Base-by-base conservation (phyloP, 1,140 invertebrate species). In the Atta texana region DNA sequence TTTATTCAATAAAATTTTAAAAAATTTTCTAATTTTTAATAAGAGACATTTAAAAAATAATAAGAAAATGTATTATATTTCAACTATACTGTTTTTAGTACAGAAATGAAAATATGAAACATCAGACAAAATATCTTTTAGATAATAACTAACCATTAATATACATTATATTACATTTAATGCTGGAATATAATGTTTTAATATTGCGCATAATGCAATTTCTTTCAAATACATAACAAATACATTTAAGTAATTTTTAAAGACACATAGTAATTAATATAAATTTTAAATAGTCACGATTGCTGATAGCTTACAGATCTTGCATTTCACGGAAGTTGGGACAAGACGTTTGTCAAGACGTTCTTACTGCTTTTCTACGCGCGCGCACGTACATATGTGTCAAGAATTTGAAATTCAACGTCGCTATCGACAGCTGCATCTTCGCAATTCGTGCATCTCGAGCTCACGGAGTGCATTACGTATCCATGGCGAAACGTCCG, bases 351-450 rank as follows among this genome's bases (percentile, higher is more conserved):
- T 81, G 75, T 88, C 84, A 72, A 55, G 51, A 51, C 57, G 87
- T 88, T 68, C 44, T 10, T 63, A 34, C 34, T 64, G 28, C 39
- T 49, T 12, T 34, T 85, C 10, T 39, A 7, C 34, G 21, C n/a
- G 55, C 63, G 51, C 31, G 63, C 49, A 59, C n/a, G 16, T 5
- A 31, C 44, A 18, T 51, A 59, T 28, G 53, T 78, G 88, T 55
- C 63, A 31, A 6, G 51, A 88, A 88, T 74, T 24, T 44, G 44
- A 72, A 84, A 84, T 74, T 69, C 69, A 18, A 72, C 64, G 51
- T 49, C 59, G 59, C 28, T 85, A 88, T 89, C 71, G 89, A 80
- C 89, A 81, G 59, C 53, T 21, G 59, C 44, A 76, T 82, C 80
- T 76, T 28, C 53, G 86, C 63, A 71, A 28, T 63, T 80, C 78